Evolutionary conservation across 2,797 vertebrate species (phyloP).

Genomic region (Carcharodon carcharias): DNA sequence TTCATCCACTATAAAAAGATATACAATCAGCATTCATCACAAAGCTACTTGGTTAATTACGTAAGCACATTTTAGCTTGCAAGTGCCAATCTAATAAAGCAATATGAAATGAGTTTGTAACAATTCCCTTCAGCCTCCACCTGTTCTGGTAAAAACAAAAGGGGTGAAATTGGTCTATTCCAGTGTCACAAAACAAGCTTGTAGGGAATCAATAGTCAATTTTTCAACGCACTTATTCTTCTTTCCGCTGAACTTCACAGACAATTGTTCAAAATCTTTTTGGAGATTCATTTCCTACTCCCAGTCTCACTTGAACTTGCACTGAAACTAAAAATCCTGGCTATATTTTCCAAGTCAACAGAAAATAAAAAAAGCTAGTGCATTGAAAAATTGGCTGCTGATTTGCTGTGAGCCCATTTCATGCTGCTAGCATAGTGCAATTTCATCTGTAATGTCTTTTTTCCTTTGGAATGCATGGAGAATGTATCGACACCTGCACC

Average conservation of each 20-base stretch:
- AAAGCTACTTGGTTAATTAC: neutral
- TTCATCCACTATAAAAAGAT: neutral
- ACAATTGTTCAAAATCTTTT: neutral
- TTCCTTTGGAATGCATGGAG: neutral
- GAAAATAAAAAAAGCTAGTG: neutral
- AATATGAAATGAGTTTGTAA: neutral
- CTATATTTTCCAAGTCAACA: neutral
- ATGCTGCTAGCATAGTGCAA: neutral
- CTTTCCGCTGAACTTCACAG: neutral
- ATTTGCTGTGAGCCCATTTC: neutral
- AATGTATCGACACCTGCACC: neutral
- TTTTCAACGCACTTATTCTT: neutral
- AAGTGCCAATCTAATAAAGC: neutral
- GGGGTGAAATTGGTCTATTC: neutral
- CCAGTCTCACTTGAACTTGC: neutral
- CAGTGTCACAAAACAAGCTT: neutral
- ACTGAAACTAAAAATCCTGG: neutral
- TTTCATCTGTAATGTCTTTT: neutral
- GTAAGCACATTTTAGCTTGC: neutral
- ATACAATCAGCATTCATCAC: neutral
- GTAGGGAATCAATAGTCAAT: neutral
- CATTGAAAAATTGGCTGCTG: neutral
- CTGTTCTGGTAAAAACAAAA: neutral
- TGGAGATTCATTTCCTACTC: neutral
- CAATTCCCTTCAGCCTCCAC: neutral